phyloP scores from a whole-genome alignment of 2,797 vertebrate species.

The Neomorphus geoffroyi region DNA sequence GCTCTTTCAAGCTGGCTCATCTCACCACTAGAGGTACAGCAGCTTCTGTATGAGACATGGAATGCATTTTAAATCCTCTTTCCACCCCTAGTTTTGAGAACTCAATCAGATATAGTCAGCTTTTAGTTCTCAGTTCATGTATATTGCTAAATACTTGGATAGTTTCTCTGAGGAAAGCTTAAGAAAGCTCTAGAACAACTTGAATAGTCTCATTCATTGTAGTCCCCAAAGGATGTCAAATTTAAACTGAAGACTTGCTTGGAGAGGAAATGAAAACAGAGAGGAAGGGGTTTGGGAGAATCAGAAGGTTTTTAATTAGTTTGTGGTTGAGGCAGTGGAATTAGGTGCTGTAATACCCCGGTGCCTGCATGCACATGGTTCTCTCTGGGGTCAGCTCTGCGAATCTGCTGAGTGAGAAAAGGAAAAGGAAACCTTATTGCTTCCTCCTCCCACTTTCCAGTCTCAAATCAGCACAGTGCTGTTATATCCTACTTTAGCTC shows the following conservation, averaged over 20 bases:
- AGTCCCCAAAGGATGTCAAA: background rate
- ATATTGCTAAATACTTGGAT: background rate
- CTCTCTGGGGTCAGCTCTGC: background rate
- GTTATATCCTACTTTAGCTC: background rate
- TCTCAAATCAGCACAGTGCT: background rate
- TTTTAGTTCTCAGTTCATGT: background rate
- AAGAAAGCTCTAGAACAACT: slow-evolving; percentile 30
- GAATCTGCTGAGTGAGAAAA: background rate
- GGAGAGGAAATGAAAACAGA: slow-evolving; percentile 42
- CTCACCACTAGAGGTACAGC: background rate
- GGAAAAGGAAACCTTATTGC: background rate
- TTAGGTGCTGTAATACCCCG: background rate
- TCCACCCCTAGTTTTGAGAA: background rate
- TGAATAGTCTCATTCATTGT: slow-evolving; percentile 5
- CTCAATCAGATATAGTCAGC: background rate
- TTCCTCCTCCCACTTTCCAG: background rate
- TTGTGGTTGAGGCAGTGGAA: slow-evolving; percentile 12
- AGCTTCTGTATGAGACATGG: background rate
- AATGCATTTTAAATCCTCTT: background rate
- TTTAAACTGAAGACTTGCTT: slow-evolving; percentile 26
- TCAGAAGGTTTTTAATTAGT: slow-evolving; percentile 20
- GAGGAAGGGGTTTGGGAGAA: background rate
- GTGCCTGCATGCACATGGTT: background rate
- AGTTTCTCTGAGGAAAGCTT: slow-evolving; percentile 12
- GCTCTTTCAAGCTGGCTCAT: background rate